These are phyloP conservation scores for Echinops telfairi DNA, from an alignment of 2,113 vertebrate genomes.

Conservation along the genomic window DNA sequence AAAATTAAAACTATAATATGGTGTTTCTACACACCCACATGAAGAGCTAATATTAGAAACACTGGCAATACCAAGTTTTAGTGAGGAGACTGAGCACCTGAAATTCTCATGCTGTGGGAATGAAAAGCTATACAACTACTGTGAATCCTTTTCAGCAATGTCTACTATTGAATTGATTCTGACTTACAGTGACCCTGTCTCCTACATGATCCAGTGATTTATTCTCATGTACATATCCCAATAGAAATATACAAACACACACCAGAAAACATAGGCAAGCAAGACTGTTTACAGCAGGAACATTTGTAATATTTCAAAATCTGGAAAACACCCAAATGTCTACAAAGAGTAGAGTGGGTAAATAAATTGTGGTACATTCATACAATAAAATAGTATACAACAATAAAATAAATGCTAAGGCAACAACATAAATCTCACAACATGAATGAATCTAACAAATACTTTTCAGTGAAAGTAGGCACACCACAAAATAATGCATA, in stretches of 20 bases:
- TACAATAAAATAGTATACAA: neutral
- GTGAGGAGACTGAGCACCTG: neutral
- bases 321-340: no score
- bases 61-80: neutral
- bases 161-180: neutral
- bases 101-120: constrained; percentile 9
- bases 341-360: neutral
- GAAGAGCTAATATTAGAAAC: neutral
- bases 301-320: no score
- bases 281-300: no score
- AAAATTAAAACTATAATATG: no score
- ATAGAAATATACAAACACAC: no score
- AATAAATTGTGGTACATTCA: neutral
- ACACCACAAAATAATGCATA: neutral
- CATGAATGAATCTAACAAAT: no score
- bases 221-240: no score
- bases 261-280: no score
- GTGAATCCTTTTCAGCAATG: neutral
- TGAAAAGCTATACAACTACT: no score
- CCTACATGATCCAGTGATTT: no score
- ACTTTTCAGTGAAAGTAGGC: neutral
- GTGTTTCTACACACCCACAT: no score
- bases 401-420: neutral
- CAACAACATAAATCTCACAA: neutral
- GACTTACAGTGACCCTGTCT: no score